Conservation (phyloP, 1,140 invertebrate species). For the Steinernema feltiae region DNA sequence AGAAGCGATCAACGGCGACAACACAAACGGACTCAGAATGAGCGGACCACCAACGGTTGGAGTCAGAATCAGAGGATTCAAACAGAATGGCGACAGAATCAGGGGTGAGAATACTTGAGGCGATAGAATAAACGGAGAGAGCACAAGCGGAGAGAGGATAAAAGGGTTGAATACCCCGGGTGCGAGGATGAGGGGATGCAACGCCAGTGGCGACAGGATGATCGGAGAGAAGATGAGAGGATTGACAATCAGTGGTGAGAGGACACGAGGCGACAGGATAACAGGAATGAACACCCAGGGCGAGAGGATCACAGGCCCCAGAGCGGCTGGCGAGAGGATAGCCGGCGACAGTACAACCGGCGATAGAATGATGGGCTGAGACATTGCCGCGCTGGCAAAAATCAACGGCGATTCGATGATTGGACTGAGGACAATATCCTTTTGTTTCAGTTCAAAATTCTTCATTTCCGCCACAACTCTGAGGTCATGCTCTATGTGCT, state of each 20-base stretch:
- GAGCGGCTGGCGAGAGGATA: slow-evolving; percentile 44
- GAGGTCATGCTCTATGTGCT: slow-evolving; percentile 16
- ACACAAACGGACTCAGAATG: slow-evolving; percentile 26
- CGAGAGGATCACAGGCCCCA: slow-evolving; percentile 45
- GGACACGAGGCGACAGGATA: slow-evolving; percentile 41
- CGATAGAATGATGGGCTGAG: slow-evolving; percentile 40
- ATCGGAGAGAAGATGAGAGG: slow-evolving; percentile 34
- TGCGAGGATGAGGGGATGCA: neutral
- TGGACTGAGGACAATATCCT: slow-evolving; percentile 39
- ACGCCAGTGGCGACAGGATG: slow-evolving; percentile 26
- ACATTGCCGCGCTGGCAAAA: neutral
- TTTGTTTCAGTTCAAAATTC: slow-evolving; percentile 19
- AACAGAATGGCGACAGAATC: slow-evolving; percentile 23
- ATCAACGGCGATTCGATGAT: slow-evolving; percentile 27
- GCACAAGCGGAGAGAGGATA: slow-evolving; percentile 21
- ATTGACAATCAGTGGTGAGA: slow-evolving; percentile 33
- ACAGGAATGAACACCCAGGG: slow-evolving; percentile 50
- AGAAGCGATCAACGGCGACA: slow-evolving; percentile 24
- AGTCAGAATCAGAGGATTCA: slow-evolving; percentile 30
- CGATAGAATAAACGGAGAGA: slow-evolving; percentile 22
- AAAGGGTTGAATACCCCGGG: slow-evolving; percentile 29
- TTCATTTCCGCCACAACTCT: slow-evolving; percentile 22
- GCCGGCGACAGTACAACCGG: slow-evolving; percentile 46
- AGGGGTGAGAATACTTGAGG: slow-evolving; percentile 26
- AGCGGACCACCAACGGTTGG: slow-evolving; percentile 21